Conservation (phyloP, 2,113 vertebrate genomes). For the Paraplagusia blochii region DNA sequence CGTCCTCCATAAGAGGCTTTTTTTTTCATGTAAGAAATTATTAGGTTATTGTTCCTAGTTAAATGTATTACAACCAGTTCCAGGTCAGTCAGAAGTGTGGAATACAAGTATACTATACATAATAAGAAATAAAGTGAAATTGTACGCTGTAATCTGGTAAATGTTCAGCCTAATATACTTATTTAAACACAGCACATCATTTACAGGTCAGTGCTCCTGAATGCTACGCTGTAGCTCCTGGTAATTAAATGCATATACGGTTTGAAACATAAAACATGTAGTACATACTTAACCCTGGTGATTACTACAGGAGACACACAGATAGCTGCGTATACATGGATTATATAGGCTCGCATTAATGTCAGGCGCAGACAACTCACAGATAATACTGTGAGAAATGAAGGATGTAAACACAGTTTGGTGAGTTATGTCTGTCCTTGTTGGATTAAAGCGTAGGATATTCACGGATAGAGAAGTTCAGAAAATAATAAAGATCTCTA, state of each 20-base stretch:
- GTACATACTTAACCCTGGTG: slow-evolving; percentile 48
- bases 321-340: slow-evolving; percentile 1
- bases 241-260: slow-evolving; percentile 38
- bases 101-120: no score
- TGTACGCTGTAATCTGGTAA: background rate
- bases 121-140: background rate
- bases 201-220: slow-evolving; percentile 5
- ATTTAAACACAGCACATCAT: background rate
- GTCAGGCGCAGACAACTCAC: slow-evolving; percentile 34
- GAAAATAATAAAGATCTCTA: no score
- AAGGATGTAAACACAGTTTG: slow-evolving; percentile 26
- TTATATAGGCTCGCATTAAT: no score
- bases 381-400: slow-evolving; percentile 39
- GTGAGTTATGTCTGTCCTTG: background rate
- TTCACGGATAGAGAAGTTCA: no score
- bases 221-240: slow-evolving; percentile 8
- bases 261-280: slow-evolving; percentile 38
- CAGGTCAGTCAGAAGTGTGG: no score
- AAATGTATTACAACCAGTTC: no score
- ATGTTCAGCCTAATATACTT: background rate
- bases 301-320: slow-evolving; percentile 55
- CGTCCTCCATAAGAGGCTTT: slow-evolving; percentile 8
- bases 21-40: slow-evolving; percentile 11
- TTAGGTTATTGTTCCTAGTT: no score
- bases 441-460: no score